Evolutionary conservation across 2,888 invertebrate genomes (phyloP).

Genomic region (Drosophila anomelani): DNA sequence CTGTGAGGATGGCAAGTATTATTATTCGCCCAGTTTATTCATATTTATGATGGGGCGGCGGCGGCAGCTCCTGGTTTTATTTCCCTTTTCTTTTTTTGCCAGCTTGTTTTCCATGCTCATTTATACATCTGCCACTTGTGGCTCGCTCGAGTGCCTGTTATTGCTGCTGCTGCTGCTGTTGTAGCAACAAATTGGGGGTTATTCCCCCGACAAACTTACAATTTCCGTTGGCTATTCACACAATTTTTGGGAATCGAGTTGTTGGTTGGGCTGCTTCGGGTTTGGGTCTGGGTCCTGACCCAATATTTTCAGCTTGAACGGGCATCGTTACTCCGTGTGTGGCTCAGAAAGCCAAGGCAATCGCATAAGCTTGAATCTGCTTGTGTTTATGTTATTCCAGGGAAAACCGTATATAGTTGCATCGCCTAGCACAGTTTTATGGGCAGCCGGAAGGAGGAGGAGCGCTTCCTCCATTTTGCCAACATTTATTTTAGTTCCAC

Average conservation of each 20-base stretch:
- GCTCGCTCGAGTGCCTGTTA: conserved; percentile 18
- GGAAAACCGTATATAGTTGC: conserved; percentile 9
- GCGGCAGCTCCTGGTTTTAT: conserved; percentile 13
- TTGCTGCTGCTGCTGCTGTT: conserved; percentile 22
- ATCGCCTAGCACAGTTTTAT: conserved; percentile 47
- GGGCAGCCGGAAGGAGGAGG: conserved; percentile 26
- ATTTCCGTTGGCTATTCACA: conserved; percentile 55
- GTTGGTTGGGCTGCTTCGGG: conserved; percentile 16
- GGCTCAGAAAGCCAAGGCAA: conserved; percentile 7
- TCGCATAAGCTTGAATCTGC: conserved; percentile 9
- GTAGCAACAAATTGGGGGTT: conserved; percentile 53
- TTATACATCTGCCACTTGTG: conserved; percentile 48
- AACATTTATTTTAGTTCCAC: conserved; percentile 31
- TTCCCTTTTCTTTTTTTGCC: conserved; percentile 16
- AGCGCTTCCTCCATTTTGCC: conserved; percentile 18
- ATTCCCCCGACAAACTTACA: conserved; percentile 53
- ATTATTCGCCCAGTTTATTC: conserved; percentile 41
- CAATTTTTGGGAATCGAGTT: conserved; percentile 40
- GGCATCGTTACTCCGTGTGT: conserved; percentile 24
- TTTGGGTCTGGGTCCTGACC: conserved; percentile 3
- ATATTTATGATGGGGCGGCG: conserved; percentile 36
- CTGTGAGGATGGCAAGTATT: conserved; percentile 6
- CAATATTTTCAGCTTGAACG: conserved; percentile 47
- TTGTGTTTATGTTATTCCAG: background rate
- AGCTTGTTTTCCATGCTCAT: conserved; percentile 36